Percentiles rank a stretch among this genome's conserved stretches.
These are phyloP conservation scores for Osmerus mordax DNA, from an alignment of 2,113 vertebrate genomes.

Conservation along the genomic window DNA sequence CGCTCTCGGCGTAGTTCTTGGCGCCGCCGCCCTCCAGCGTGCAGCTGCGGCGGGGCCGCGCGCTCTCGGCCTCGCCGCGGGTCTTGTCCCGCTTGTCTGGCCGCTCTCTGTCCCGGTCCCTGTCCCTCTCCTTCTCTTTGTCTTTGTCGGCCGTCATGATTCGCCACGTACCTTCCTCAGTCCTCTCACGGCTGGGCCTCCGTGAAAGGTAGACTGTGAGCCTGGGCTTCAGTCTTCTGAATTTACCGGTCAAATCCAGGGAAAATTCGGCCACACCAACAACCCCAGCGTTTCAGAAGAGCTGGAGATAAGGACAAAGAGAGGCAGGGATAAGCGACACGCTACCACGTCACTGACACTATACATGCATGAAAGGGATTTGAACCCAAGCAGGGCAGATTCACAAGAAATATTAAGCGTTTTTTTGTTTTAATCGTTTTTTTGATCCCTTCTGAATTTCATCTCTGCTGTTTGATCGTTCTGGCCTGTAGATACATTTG, in stretches of 20 bases:
- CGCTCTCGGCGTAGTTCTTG: constrained; percentile 96
- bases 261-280: constrained; percentile 98
- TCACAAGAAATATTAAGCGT: constrained; percentile 2
- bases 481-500: no score
- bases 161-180: constrained; percentile 99
- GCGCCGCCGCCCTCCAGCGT: constrained; percentile 94
- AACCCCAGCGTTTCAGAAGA: constrained; percentile 92
- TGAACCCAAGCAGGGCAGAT: no score
- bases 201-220: constrained; percentile 99
- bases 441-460: no score
- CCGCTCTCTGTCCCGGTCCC: constrained; percentile 87
- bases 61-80: constrained; percentile 83
- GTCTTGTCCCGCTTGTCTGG: constrained; percentile 78
- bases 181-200: constrained; percentile 99
- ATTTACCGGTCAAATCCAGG: constrained; percentile 99
- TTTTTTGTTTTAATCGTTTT: constrained; percentile 22
- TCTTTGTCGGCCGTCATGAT: constrained; percentile 99
- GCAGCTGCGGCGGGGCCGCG: constrained; percentile 90
- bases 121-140: constrained; percentile 82
- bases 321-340: constrained; percentile 28
- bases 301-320: constrained; percentile 59
- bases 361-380: no score
- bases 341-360: constrained; percentile 13
- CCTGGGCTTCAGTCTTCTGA: constrained; percentile 99
- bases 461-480: no score